Conservation (phyloP, 2,888 invertebrate genomes). For the Camptogramma bilineatum region DNA sequence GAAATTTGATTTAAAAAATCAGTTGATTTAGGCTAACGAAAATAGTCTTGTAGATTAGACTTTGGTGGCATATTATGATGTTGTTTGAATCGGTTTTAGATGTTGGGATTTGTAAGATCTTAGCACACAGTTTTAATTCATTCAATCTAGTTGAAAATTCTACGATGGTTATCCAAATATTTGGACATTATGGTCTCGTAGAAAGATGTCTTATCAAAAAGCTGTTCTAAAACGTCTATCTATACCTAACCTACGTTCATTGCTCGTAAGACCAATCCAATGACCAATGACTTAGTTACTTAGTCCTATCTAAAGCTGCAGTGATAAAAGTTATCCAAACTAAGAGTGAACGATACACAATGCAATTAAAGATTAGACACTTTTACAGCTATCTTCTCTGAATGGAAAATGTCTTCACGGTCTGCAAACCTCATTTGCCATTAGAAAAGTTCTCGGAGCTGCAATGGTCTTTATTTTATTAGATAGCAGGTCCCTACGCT, state of each 20-base stretch:
- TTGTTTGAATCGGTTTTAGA: too few relatives aligned
- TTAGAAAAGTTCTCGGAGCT: conserved; percentile 44
- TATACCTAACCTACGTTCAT: background rate
- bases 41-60: too few relatives aligned
- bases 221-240: background rate
- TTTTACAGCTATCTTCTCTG: conserved; percentile 38
- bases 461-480: conserved; percentile 44
- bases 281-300: background rate
- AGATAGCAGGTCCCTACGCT: conserved; percentile 26
- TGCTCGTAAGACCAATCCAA: background rate
- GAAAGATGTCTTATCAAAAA: background rate
- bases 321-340: conserved; percentile 21
- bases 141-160: too few relatives aligned
- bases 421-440: conserved; percentile 46
- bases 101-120: too few relatives aligned
- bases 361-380: conserved; percentile 39
- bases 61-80: too few relatives aligned
- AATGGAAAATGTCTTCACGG: conserved; percentile 44
- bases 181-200: background rate
- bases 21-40: background rate
- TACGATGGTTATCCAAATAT: background rate
- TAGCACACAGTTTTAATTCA: too few relatives aligned
- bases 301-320: conserved; percentile 5
- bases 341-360: conserved; percentile 36
- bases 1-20: conserved; percentile 33